Conservation (phyloP, 1,140 invertebrate species). For the Radopholus similis region DNA sequence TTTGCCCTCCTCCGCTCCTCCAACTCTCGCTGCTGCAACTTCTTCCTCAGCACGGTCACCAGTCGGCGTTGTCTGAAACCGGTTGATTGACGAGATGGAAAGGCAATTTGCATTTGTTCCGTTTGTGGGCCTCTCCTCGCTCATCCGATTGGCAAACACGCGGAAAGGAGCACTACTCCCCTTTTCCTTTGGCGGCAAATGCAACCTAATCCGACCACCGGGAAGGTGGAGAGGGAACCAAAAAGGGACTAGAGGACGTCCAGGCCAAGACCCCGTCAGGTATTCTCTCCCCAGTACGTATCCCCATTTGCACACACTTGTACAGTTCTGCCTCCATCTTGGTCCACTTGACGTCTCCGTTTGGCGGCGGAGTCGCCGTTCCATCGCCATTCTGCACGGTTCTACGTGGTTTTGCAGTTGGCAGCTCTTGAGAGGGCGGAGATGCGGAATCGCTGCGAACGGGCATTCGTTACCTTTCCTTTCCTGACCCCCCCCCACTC, state of each 20-base stretch:
- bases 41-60: slow-evolving; percentile 36
- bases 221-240: background rate
- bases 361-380: background rate
- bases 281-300: background rate
- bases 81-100: too few relatives aligned
- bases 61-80: slow-evolving; percentile 35
- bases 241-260: background rate
- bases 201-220: too few relatives aligned
- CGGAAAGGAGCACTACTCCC: background rate
- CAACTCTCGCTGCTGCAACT: slow-evolving; percentile 31
- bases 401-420: slow-evolving; percentile 8
- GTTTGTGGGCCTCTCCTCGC: background rate
- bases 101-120: background rate
- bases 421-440: background rate
- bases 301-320: background rate
- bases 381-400: background rate
- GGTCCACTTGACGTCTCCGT: background rate
- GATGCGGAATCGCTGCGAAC: background rate
- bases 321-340: background rate
- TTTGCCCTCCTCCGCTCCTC: background rate
- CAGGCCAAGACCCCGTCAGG: background rate
- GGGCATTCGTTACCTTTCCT: background rate
- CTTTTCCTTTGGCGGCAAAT: too few relatives aligned
- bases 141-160: slow-evolving; percentile 2
- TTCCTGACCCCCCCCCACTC: background rate